phyloP scores from a whole-genome alignment of 2,888 invertebrate genomes.

The Sinodicranocentrus sp. region DNA sequence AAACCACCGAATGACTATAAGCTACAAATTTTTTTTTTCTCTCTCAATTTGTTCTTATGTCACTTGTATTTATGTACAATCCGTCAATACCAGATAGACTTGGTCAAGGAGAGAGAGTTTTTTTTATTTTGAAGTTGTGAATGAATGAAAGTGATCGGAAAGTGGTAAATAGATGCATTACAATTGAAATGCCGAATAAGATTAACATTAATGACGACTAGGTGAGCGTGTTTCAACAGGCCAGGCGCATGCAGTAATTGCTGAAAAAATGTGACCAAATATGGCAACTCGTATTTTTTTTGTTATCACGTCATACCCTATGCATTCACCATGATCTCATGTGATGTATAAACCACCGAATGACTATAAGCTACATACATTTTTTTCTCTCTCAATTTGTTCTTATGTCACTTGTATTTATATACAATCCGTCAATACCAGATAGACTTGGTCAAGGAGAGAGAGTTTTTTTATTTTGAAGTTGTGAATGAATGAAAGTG shows the following conservation, averaged over 20 bases:
- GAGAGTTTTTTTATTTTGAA: conserved; percentile 32
- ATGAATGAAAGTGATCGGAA: conserved; percentile 57
- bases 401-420: background rate
- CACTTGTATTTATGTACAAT: background rate
- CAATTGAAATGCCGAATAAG: conserved; percentile 41
- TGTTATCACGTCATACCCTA: background rate
- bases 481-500: conserved; percentile 55
- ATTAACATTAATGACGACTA: conserved; percentile 41
- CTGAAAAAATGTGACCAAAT: conserved; percentile 59
- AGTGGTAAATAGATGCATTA: conserved; percentile 15
- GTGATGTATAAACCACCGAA: background rate
- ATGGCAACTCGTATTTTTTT: conserved; percentile 47
- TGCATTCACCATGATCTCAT: background rate
- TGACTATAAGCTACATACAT: background rate
- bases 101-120: conserved; percentile 59
- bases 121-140: conserved; percentile 15
- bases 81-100: no score
- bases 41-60: background rate
- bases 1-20: background rate
- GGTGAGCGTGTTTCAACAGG: background rate
- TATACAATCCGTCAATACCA: no score
- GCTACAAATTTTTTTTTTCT: background rate
- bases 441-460: conserved; percentile 48
- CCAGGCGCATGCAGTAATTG: conserved; percentile 18
- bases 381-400: background rate